Conservation (phyloP, 2,888 invertebrate genomes). For the Limenitis camilla region DNA sequence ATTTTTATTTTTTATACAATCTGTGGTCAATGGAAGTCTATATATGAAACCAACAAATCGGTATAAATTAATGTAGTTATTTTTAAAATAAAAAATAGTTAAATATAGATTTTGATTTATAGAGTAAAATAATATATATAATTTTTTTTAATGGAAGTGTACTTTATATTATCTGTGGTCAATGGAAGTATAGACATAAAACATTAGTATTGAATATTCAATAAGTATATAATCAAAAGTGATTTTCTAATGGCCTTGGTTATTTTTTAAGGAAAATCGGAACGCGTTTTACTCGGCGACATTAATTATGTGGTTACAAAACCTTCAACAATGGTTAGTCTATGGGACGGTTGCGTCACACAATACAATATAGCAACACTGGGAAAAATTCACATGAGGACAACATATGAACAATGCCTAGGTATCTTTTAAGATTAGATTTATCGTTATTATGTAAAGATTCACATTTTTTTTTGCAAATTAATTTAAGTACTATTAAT, state of each 20-base stretch:
- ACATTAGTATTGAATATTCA: no score
- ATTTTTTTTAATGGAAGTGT: no score
- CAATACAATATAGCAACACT: constrained; percentile 25
- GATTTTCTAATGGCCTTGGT: constrained; percentile 19
- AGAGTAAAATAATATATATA: no score
- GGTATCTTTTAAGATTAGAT: not conserved
- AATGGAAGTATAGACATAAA: no score
- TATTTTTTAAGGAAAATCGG: constrained; percentile 18
- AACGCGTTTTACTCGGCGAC: constrained; percentile 23
- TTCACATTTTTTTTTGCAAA: not conserved
- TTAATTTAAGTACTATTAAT: not conserved
- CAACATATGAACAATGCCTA: constrained; percentile 14
- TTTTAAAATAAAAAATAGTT: no score
- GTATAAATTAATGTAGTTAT: no score
- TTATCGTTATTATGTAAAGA: not conserved
- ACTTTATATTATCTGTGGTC: no score
- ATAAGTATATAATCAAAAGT: no score
- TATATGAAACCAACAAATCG: no score
- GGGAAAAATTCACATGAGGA: constrained; percentile 27
- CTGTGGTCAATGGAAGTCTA: no score
- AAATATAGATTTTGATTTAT: no score
- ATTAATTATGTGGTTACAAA: constrained; percentile 31
- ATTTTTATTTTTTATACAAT: no score
- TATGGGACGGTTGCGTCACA: constrained; percentile 31
- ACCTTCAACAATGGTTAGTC: constrained; percentile 30